Conservation (phyloP, 2,113 vertebrate species). For the Crotalus viridis region DNA sequence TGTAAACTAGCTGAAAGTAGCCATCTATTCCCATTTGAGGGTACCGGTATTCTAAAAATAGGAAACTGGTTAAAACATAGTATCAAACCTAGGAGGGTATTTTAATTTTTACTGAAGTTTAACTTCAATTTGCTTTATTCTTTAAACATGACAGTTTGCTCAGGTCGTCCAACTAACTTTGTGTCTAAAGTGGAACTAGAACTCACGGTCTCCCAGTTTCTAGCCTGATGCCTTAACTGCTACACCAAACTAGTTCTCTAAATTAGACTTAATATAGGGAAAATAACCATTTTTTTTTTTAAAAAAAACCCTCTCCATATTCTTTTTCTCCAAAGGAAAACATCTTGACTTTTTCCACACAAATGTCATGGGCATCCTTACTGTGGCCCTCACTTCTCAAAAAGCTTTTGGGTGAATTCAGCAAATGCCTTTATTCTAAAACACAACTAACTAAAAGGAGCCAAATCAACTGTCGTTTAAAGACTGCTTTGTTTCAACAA, state of each 20-base stretch:
- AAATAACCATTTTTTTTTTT: background rate
- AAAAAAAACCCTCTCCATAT: background rate
- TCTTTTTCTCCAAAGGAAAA: background rate
- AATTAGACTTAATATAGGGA: background rate
- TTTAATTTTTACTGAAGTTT: background rate
- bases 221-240: background rate
- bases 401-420: background rate
- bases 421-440: background rate
- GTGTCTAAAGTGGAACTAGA: background rate
- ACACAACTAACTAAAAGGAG: background rate
- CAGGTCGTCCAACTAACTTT: background rate
- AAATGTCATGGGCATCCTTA: background rate
- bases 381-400: background rate
- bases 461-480: background rate
- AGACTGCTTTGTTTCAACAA: background rate
- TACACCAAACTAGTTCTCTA: background rate
- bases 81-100: background rate
- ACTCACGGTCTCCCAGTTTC: background rate
- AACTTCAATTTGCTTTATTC: background rate
- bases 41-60: background rate
- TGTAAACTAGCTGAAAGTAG: accelerated
- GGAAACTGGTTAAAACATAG: background rate
- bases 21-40: background rate
- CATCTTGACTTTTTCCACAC: background rate
- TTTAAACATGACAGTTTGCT: background rate